A percentile compares a stretch with the other conserved stretches of the same genome.
phyloP scores from a whole-genome alignment of 2,797 vertebrate genomes.

The Zenarchopterus dispar region DNA sequence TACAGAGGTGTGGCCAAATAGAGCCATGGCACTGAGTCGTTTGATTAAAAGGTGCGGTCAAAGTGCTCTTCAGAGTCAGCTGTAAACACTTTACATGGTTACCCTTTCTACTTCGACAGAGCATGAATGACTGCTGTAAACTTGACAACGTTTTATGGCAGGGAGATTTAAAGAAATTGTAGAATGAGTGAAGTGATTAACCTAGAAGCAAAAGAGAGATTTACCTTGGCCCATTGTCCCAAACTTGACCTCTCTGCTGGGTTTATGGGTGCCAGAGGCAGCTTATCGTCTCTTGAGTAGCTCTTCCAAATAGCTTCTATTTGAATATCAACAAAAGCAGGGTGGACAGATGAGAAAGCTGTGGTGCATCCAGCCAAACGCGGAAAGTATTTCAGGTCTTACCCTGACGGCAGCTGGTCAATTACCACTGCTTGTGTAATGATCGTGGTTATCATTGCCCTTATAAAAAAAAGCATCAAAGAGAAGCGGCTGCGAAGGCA shows the following conservation, averaged over 20 bases:
- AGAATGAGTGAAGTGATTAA: constrained; percentile 45
- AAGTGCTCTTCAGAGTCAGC: constrained; percentile 14
- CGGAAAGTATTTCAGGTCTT: constrained; percentile 63
- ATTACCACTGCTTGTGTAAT: constrained; percentile 72
- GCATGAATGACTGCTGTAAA: constrained; percentile 15
- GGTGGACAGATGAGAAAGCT: constrained; percentile 28
- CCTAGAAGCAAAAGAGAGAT: constrained; percentile 57
- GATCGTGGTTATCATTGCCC: constrained; percentile 73
- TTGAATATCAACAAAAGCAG: constrained; percentile 68
- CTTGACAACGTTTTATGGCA: constrained; percentile 15
- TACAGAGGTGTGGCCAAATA: constrained; percentile 34
- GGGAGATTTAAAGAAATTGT: constrained; percentile 27
- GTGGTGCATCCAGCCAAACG: constrained; percentile 46
- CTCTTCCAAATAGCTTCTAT: constrained; percentile 54
- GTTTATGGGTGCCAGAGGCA: constrained; percentile 34
- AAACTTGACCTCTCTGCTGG: constrained; percentile 58
- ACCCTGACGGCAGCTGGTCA: constrained; percentile 72
- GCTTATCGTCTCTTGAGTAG: constrained; percentile 47
- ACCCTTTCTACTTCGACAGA: constrained; percentile 13
- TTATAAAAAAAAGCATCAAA: constrained; percentile 79
- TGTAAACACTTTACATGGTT: constrained; percentile 25
- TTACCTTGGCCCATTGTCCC: constrained; percentile 46
- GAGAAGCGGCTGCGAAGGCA: constrained; percentile 53
- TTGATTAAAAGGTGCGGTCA: constrained; percentile 45
- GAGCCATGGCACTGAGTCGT: neutral